These are phyloP conservation scores for Myotis planiceps DNA, from an alignment of 2,797 vertebrate genomes.

Conservation along the genomic window DNA sequence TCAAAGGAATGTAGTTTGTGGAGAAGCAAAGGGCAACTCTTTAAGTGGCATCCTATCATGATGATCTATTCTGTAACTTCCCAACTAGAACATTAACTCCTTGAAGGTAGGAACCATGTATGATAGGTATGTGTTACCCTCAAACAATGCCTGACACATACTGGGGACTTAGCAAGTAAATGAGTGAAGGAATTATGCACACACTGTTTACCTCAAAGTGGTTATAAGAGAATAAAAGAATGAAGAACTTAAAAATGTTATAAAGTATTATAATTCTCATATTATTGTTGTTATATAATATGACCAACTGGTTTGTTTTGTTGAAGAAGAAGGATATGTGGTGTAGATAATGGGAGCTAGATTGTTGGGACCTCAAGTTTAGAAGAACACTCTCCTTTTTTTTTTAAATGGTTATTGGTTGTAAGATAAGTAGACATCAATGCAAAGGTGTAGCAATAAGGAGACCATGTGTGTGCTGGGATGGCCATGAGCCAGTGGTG, in stretches of 20 bases:
- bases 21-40: background rate
- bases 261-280: background rate
- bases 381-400: background rate
- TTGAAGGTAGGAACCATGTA: background rate
- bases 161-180: background rate
- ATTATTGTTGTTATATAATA: background rate
- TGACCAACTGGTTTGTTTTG: background rate
- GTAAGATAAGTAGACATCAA: background rate
- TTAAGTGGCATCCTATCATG: background rate
- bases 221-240: background rate
- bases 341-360: background rate
- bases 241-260: background rate
- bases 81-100: background rate
- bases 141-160: background rate
- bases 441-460: background rate
- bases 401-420: background rate
- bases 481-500: background rate
- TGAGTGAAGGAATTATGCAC: background rate
- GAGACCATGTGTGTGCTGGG: background rate
- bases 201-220: background rate
- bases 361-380: background rate
- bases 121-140: background rate
- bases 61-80: background rate
- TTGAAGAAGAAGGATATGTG: background rate
- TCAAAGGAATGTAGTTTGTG: background rate